Percentiles rank a stretch among this genome's conserved stretches.
These are phyloP conservation scores for Heliconius charithonia DNA, from an alignment of 2,888 invertebrate species.

Conservation along the genomic window DNA sequence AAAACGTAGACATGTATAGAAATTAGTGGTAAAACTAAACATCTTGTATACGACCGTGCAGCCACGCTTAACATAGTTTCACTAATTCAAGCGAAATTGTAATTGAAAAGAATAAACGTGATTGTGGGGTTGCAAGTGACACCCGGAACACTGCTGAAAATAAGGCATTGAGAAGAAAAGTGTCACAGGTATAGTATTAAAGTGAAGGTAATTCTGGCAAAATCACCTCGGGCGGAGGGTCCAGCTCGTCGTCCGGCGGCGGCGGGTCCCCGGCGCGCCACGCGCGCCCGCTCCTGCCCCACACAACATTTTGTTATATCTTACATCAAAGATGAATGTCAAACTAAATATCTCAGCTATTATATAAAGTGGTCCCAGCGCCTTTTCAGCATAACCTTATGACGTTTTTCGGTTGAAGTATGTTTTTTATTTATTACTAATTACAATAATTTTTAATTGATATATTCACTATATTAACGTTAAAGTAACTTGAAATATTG, in stretches of 20 bases:
- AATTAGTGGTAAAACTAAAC: slow-evolving; percentile 25
- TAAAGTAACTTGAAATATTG: background rate
- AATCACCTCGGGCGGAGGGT: slow-evolving; percentile 82
- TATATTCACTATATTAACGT: background rate
- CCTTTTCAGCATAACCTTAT: background rate
- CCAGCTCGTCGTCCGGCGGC: slow-evolving; percentile 76
- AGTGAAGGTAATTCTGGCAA: slow-evolving; percentile 82
- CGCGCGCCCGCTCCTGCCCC: slow-evolving; percentile 80
- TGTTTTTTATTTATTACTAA: background rate
- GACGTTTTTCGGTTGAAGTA: background rate
- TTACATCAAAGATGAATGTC: slow-evolving; percentile 30
- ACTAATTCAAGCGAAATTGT: slow-evolving; percentile 36
- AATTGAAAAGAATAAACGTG: slow-evolving; percentile 48
- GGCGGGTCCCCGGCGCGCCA: slow-evolving; percentile 75
- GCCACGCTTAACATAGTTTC: slow-evolving; percentile 10
- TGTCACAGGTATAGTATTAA: slow-evolving; percentile 64
- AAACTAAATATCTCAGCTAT: slow-evolving; percentile 15
- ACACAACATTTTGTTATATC: slow-evolving; percentile 66
- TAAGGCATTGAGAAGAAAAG: slow-evolving; percentile 73
- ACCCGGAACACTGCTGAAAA: slow-evolving; percentile 67
- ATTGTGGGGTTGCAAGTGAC: slow-evolving; percentile 66
- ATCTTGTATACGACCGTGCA: slow-evolving; percentile 19
- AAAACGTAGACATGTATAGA: slow-evolving; percentile 8
- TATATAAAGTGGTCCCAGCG: slow-evolving; percentile 23
- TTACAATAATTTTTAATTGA: background rate